These are phyloP conservation scores for Caenorhabditis inopinata DNA, from an alignment of 1,140 invertebrate genomes.

Conservation along the genomic window DNA sequence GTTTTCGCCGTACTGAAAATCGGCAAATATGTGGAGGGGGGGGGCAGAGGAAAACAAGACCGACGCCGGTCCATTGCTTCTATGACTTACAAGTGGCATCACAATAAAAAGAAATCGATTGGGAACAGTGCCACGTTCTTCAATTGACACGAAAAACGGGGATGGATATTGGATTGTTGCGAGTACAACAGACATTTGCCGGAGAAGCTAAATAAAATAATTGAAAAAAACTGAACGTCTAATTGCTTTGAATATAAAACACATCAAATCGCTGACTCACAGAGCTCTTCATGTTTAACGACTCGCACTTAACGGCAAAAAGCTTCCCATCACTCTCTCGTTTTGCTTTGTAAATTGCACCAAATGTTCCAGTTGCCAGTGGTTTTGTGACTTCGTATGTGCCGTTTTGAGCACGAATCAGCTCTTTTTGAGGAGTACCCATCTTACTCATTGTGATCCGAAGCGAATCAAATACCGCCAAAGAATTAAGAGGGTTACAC, in stretches of 20 bases:
- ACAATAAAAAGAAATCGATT: neutral
- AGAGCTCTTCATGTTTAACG: conserved; percentile 25
- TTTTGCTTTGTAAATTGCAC: neutral
- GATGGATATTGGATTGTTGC: neutral
- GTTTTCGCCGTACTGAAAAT: conserved; percentile 12
- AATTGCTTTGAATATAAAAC: too few species aligned
- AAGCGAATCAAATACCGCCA: too few species aligned
- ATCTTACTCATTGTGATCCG: too few species aligned
- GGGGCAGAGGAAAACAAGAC: neutral
- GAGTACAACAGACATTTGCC: neutral
- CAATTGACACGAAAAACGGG: neutral
- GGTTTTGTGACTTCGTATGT: conserved; percentile 12
- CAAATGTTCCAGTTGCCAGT: neutral
- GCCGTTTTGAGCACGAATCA: conserved; percentile 6
- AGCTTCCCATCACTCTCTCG: conserved; percentile 3
- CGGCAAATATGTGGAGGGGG: neutral
- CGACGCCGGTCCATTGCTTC: too few species aligned
- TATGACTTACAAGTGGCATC: too few species aligned
- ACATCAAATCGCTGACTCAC: neutral
- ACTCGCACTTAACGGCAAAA: neutral
- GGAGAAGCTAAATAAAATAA: too few species aligned
- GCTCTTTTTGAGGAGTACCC: neutral
- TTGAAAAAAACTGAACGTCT: too few species aligned
- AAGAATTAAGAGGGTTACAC: too few species aligned
- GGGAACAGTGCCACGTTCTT: neutral